These are phyloP conservation scores for Actinia tenebrosa DNA, from an alignment of 64 coral and sea anemone genomes.

Conservation along the genomic window DNA sequence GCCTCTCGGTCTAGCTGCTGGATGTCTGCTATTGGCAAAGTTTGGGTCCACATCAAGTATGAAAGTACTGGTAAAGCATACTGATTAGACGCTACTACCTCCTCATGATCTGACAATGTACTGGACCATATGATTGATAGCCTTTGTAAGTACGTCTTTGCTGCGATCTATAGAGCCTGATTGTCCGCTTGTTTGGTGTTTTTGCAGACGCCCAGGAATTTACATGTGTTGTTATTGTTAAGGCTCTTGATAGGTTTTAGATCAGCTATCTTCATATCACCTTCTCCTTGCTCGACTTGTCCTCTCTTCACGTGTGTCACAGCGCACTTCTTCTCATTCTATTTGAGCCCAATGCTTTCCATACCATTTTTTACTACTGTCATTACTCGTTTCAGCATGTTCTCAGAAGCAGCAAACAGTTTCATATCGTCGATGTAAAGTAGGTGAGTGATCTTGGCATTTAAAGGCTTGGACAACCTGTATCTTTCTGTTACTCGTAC, in stretches of 20 bases:
- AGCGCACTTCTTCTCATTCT: constrained; percentile 32
- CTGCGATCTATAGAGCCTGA: no score
- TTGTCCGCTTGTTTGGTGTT: background rate
- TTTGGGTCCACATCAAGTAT: no score
- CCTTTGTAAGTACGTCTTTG: no score
- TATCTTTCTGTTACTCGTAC: constrained; percentile 8
- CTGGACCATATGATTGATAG: no score
- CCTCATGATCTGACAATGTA: no score
- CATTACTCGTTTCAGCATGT: constrained; percentile 17
- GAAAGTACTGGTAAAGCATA: no score
- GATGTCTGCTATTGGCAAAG: no score
- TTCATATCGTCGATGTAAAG: constrained; percentile 32
- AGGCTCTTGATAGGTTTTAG: background rate
- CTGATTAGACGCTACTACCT: no score
- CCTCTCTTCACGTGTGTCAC: constrained; percentile 36
- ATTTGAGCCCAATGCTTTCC: constrained; percentile 19
- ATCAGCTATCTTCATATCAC: background rate
- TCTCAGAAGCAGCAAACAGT: constrained; percentile 19
- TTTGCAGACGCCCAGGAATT: background rate
- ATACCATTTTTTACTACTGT: constrained; percentile 20
- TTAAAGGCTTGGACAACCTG: constrained; percentile 18
- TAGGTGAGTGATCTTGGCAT: constrained; percentile 16
- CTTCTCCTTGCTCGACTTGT: background rate
- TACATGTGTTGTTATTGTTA: background rate
- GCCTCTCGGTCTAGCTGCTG: no score